Conservation (phyloP, 2,113 vertebrate species). For the Nothobranchius kuhntae region DNA sequence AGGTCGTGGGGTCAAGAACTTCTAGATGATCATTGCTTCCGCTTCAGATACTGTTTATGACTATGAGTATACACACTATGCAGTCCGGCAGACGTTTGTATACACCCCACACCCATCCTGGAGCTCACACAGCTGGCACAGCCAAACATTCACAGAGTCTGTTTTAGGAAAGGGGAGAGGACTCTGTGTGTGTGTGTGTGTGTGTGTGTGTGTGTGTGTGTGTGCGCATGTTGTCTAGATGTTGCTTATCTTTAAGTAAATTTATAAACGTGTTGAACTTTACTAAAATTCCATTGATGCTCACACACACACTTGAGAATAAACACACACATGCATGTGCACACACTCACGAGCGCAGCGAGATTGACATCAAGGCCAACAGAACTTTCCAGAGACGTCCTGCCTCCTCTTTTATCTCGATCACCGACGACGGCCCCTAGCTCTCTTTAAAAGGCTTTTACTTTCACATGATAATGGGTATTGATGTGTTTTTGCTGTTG, state of each 20-base stretch:
- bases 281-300: conserved; percentile 25
- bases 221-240: not conserved
- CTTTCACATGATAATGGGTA: not conserved
- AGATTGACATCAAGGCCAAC: not conserved
- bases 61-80: conserved; percentile 66
- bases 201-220: not conserved
- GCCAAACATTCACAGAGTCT: conserved; percentile 66
- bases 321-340: conserved; percentile 3
- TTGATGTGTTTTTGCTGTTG: conserved; percentile 3
- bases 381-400: not conserved
- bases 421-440: not conserved
- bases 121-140: conserved; percentile 69
- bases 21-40: conserved; percentile 70
- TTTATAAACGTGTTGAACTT: conserved; percentile 29
- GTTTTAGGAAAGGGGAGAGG: conserved; percentile 14
- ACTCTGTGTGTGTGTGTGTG: conserved; percentile 1
- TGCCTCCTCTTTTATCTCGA: conserved; percentile 26
- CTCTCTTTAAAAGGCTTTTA: conserved; percentile 7
- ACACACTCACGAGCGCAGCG: not conserved
- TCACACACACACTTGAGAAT: conserved; percentile 6
- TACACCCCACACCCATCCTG: conserved; percentile 64
- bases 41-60: conserved; percentile 71
- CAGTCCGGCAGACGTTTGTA: conserved; percentile 65
- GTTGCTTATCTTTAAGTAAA: no score
- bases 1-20: conserved; percentile 62